Conservation (phyloP, 2,888 invertebrate species). For the Linnaemya tessellans region DNA sequence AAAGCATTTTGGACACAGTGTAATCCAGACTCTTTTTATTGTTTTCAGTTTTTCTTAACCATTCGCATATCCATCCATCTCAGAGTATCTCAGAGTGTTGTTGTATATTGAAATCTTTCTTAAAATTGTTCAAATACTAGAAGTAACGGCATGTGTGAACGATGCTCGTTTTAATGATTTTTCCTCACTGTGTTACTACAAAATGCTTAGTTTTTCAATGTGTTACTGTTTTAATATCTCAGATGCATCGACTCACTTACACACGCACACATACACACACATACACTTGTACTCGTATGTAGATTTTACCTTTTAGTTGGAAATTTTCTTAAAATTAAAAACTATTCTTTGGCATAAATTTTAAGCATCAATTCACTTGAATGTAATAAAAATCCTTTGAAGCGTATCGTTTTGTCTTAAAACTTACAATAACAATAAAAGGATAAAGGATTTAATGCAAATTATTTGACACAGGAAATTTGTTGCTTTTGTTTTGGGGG, state of each 20-base stretch:
- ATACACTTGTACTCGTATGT: neutral
- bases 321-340: slow-evolving; percentile 76
- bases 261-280: neutral
- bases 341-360: slow-evolving; percentile 71
- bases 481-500: slow-evolving; percentile 63
- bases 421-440: slow-evolving; percentile 70
- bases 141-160: slow-evolving; percentile 18
- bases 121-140: slow-evolving; percentile 19
- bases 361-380: slow-evolving; percentile 75
- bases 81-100: slow-evolving; percentile 31
- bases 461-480: slow-evolving; percentile 76
- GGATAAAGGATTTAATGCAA: slow-evolving; percentile 78
- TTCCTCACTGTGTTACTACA: slow-evolving; percentile 27
- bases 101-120: slow-evolving; percentile 48
- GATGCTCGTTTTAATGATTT: slow-evolving; percentile 20
- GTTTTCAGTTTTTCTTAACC: slow-evolving; percentile 4
- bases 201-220: slow-evolving; percentile 16
- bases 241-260: neutral
- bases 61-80: slow-evolving; percentile 47
- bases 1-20: slow-evolving; percentile 83
- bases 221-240: neutral
- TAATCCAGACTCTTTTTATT: slow-evolving; percentile 76
- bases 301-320: slow-evolving; percentile 34
- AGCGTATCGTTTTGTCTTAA: slow-evolving; percentile 58
- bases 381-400: slow-evolving; percentile 70